Conservation (phyloP, 2,113 vertebrate species). For the Ondatra zibethicus region DNA sequence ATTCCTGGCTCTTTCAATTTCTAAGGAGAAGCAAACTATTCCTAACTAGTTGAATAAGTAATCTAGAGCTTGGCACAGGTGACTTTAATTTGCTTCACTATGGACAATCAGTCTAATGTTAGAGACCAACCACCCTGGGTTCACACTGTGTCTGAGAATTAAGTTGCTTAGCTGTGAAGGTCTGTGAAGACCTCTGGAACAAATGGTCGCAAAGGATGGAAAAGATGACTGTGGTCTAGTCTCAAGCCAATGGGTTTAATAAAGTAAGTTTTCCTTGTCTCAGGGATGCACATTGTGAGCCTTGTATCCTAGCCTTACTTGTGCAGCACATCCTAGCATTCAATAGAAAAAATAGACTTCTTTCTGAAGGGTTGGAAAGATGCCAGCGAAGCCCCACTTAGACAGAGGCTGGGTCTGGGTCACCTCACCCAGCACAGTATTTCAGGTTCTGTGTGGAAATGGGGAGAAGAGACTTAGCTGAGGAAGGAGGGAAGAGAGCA, state of each 20-base stretch:
- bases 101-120: background rate
- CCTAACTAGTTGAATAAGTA: constrained; percentile 34
- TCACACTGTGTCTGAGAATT: background rate
- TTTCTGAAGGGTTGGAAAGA: background rate
- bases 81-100: constrained; percentile 22
- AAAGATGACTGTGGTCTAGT: too few species aligned
- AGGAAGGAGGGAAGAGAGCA: background rate
- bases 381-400: background rate
- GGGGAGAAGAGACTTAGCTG: background rate
- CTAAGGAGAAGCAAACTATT: background rate
- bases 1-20: constrained; percentile 13
- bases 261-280: background rate
- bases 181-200: background rate
- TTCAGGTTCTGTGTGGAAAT: background rate
- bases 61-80: background rate
- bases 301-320: background rate
- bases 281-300: too few species aligned
- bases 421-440: background rate
- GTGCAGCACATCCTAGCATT: background rate
- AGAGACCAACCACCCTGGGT: background rate
- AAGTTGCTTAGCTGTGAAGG: background rate
- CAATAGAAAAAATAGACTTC: background rate
- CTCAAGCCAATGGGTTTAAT: background rate
- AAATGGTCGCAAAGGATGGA: background rate
- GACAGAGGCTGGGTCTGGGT: too few species aligned